Base-by-base conservation (phyloP, 2,797 vertebrate species). In the Taenioides sp. region DNA sequence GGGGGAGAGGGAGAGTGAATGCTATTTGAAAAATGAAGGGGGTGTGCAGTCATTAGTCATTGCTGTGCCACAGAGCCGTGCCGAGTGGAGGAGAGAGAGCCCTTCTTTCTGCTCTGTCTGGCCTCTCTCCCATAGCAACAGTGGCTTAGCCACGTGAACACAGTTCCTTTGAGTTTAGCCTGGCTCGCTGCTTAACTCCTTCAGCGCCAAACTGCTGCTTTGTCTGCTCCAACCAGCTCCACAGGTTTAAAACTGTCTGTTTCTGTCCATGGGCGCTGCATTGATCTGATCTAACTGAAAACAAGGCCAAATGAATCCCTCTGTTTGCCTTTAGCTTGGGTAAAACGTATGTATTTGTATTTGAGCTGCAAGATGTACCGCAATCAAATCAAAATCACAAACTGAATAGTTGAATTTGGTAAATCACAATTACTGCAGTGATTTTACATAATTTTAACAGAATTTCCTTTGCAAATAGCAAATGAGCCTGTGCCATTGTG, bases 51-150 rank as follows among this genome's bases (percentile, higher is more conserved):
- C 79, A 84, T 92, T 85, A 88, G 85, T 79, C 63, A 59, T 82
- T 79, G 83, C 73, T 77, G 63, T 83, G 83, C 79, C 72, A 77
- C 74, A 73, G 78, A 61, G 73, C 71, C 68, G 74, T 40, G 58
- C 57, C 67, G 69, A 43, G 64, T 60, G 65, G 72, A 80, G 67
- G 72, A 74, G 77, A 79, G 84, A 79, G 84, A 84, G 86, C 52
- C 80, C 79, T 81, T 89, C 83, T 90, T 84, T 88, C 86, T 90
- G 84, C 82, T 89, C 87, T 89, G 89, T 87, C 91, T 92, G 92
- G 90, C 91, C 89, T 85, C 90, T 89, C 86, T 93, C 91, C 92
- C 92, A 92, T 95, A 91, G 92, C 92, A 94, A 94, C 93, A 93
- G 89, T 75, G 78, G 90, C 90, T 89, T 88, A 93, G 92, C 84